Evolutionary conservation across 2,797 vertebrate genomes (phyloP).

Genomic region (Novumbra hubbsi): DNA sequence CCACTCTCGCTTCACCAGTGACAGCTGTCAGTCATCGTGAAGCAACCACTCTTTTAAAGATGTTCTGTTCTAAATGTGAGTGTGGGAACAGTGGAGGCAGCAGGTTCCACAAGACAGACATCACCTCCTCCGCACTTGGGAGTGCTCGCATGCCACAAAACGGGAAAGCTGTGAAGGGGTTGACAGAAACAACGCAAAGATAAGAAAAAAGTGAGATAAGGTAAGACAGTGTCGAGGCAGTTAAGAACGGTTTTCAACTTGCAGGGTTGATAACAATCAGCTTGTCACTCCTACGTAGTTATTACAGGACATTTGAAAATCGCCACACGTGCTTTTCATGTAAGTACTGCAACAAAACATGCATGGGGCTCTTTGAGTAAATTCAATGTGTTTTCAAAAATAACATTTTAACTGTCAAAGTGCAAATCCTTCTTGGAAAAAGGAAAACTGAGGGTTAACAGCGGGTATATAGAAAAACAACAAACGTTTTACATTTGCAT

Average conservation of each 20-base stretch:
- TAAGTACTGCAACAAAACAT: background rate
- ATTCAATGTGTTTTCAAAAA: background rate
- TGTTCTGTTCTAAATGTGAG: background rate
- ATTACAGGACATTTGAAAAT: background rate
- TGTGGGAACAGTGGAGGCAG: background rate
- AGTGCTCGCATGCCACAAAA: slow-evolving; percentile 21
- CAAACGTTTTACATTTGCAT: background rate
- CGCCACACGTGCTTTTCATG: background rate
- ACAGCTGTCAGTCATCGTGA: background rate
- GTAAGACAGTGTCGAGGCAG: background rate
- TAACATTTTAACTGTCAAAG: background rate
- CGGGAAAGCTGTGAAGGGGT: slow-evolving; percentile 23
- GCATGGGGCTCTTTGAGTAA: background rate
- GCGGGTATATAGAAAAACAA: background rate
- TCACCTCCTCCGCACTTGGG: background rate
- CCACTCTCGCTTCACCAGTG: background rate
- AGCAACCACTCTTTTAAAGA: background rate
- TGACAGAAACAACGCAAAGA: slow-evolving; percentile 19
- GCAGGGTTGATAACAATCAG: slow-evolving; percentile 7
- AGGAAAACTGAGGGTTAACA: background rate
- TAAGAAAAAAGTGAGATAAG: slow-evolving; percentile 1
- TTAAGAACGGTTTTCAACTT: slow-evolving; percentile 21
- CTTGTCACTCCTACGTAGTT: background rate
- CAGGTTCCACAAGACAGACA: slow-evolving; percentile 4
- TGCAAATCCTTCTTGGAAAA: background rate